A percentile compares a stretch with the other conserved stretches of the same genome.
Evolutionary conservation across 2,797 vertebrate genomes (phyloP).

Genomic region (Tarsius wallacei): DNA sequence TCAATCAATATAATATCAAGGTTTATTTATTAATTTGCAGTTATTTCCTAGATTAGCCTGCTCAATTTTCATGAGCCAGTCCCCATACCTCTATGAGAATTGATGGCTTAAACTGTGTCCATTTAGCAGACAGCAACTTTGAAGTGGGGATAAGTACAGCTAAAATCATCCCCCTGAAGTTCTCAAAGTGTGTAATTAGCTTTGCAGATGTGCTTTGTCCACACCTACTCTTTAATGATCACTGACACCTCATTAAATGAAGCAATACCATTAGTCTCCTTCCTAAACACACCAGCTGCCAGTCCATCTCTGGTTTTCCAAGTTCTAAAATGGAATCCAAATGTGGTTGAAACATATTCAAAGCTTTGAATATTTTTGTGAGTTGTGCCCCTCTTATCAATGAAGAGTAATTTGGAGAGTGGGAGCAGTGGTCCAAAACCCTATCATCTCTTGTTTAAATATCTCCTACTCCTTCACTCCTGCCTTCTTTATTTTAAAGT

Average conservation of each 20-base stretch:
- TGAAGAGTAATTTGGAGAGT: background rate
- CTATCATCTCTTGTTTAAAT: background rate
- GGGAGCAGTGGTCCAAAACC: background rate
- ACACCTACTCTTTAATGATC: conserved; percentile 51
- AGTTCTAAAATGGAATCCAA: background rate
- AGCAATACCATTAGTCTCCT: background rate
- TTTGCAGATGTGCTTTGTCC: conserved; percentile 1
- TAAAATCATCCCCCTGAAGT: conserved; percentile 50
- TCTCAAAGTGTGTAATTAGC: conserved; percentile 47
- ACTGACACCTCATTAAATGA: background rate
- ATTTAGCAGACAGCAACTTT: conserved; percentile 65
- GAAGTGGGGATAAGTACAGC: conserved; percentile 54
- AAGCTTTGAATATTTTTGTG: background rate
- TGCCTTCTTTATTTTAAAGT: background rate
- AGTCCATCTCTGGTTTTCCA: background rate
- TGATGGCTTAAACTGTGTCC: conserved; percentile 30
- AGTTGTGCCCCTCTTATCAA: background rate
- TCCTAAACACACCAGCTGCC: background rate
- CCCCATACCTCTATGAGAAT: background rate
- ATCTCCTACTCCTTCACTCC: background rate
- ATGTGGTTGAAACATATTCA: background rate
- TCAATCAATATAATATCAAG: conserved; percentile 81
- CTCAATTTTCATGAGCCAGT: conserved; percentile 69
- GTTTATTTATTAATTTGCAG: conserved; percentile 77
- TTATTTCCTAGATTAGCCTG: conserved; percentile 72